These are phyloP conservation scores for Sebastes schlegelii DNA, from an alignment of 2,113 vertebrate species.

Conservation along the genomic window DNA sequence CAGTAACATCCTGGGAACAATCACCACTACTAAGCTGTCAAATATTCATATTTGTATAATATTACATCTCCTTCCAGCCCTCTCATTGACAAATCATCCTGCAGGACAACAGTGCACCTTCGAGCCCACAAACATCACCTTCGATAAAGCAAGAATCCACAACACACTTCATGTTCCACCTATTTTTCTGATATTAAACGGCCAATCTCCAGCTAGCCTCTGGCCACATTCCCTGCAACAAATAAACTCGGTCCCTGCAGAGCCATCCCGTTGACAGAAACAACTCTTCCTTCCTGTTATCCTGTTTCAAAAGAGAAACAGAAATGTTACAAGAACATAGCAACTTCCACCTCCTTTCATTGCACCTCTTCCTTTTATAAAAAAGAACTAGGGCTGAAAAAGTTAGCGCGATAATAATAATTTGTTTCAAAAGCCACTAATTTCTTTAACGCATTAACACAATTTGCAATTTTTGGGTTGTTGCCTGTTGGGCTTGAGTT, in stretches of 20 bases:
- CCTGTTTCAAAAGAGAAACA: neutral
- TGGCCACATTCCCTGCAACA: neutral
- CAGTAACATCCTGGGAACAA: neutral
- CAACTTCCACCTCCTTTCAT: neutral
- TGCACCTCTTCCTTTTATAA: neutral
- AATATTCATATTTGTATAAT: neutral
- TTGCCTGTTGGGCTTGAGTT: no score
- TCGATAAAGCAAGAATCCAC: neutral
- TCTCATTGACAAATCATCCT: neutral
- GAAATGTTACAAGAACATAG: neutral
- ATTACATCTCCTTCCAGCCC: neutral
- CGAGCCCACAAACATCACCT: neutral
- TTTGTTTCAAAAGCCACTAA: no score
- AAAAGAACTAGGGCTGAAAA: no score
- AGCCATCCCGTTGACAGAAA: neutral
- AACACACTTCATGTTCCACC: conserved; percentile 3
- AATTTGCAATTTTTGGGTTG: no score
- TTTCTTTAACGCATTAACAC: no score
- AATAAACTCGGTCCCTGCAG: conserved; percentile 11
- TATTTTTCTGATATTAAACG: neutral
- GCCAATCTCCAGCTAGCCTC: neutral
- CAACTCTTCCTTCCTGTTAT: neutral
- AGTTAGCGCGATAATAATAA: no score
- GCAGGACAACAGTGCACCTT: neutral
- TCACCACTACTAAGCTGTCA: neutral